Percentiles rank a stretch among this genome's conserved stretches.
Conservation (phyloP, 1,140 invertebrate genomes). For the Oppia nitens region DNA sequence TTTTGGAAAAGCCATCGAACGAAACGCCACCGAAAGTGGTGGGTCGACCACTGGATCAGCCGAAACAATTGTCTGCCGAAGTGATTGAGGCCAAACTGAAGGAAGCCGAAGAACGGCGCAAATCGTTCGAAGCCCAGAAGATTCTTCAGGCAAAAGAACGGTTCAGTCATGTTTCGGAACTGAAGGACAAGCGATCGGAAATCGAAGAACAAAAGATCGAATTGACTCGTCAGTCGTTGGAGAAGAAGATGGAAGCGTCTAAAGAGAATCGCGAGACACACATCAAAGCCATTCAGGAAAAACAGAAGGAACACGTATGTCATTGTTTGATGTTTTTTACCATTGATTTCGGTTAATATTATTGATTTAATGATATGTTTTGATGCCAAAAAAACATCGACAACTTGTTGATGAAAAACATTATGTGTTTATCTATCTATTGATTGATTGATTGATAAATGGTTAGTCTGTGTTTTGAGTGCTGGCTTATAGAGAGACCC, state of each 20-base stretch:
- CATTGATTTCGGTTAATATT: too few species aligned
- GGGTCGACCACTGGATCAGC: constrained; percentile 10
- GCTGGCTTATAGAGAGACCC: too few species aligned
- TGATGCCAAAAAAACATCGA: too few species aligned
- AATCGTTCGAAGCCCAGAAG: constrained; percentile 37
- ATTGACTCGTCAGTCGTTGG: constrained; percentile 24
- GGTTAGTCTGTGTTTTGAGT: too few species aligned
- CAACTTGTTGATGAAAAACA: too few species aligned
- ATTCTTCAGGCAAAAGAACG: constrained; percentile 34
- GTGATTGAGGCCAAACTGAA: constrained; percentile 76
- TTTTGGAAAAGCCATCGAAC: constrained; percentile 58
- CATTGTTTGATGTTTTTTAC: too few species aligned
- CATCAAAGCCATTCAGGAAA: constrained; percentile 64
- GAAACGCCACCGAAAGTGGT: constrained; percentile 38
- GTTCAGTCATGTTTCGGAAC: constrained; percentile 68
- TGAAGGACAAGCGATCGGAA: constrained; percentile 71
- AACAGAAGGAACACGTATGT: constrained; percentile 55
- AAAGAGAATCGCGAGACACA: constrained; percentile 72
- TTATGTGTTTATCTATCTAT: too few species aligned
- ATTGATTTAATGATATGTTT: too few species aligned
- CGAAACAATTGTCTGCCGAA: constrained; percentile 44
- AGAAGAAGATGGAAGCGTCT: constrained; percentile 71
- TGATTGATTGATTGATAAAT: too few species aligned
- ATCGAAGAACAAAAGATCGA: constrained; percentile 58
- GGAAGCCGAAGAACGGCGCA: constrained; percentile 73